These are phyloP conservation scores for Anoplius nigerrimus DNA, from an alignment of 2,888 invertebrate species.

Conservation along the genomic window DNA sequence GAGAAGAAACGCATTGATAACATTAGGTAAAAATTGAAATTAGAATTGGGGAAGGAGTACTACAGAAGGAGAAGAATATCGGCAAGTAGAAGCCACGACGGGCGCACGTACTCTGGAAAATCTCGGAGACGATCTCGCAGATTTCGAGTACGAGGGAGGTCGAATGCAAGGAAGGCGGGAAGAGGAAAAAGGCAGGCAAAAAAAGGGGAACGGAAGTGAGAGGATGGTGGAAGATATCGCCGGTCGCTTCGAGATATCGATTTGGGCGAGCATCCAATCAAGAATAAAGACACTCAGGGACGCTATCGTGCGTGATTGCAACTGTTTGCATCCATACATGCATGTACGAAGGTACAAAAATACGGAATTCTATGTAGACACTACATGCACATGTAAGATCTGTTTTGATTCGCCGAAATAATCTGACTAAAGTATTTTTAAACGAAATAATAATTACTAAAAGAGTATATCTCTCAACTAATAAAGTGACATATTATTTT, in stretches of 20 bases:
- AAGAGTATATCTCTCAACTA: too few relatives aligned
- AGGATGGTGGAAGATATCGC: constrained; percentile 25
- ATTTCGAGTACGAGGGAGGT: neutral
- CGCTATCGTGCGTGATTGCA: constrained; percentile 38
- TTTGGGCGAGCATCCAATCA: constrained; percentile 54
- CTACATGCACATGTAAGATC: neutral
- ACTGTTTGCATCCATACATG: constrained; percentile 15
- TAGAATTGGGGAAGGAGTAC: too few relatives aligned
- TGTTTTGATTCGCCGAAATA: too few relatives aligned
- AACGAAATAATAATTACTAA: too few relatives aligned
- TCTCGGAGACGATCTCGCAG: too few relatives aligned
- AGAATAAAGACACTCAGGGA: constrained; percentile 51
- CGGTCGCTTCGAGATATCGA: constrained; percentile 43
- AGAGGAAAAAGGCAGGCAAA: neutral
- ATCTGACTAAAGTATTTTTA: too few relatives aligned
- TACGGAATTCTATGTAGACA: neutral
- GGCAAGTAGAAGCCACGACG: too few relatives aligned
- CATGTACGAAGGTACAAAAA: neutral
- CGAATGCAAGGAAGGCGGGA: neutral
- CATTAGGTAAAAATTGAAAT: too few relatives aligned
- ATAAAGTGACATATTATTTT: too few relatives aligned
- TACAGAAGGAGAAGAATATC: too few relatives aligned
- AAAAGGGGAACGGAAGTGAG: constrained; percentile 10
- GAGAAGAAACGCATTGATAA: too few relatives aligned
- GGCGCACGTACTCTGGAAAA: too few relatives aligned